Evolutionary conservation across 2,113 vertebrate species (phyloP), one percentile per base, ranked within the genome.

Genomic region (Anguilla rostrata): DNA sequence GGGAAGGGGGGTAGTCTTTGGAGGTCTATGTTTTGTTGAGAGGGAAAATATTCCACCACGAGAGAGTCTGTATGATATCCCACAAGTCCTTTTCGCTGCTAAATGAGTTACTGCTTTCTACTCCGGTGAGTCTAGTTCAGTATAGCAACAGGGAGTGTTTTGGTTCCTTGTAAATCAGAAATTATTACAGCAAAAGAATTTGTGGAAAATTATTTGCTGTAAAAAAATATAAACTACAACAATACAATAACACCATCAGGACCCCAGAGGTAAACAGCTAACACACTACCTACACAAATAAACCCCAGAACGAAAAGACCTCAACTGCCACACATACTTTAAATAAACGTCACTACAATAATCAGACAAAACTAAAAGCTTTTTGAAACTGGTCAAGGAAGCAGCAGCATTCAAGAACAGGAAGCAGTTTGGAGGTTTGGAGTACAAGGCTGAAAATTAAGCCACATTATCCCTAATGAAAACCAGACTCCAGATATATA

Each of bases 401-500:
- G 49, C 18, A 66, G 60, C 60, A 66, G 22, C 18, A 26, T 66
- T 8, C 22, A 3, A 66, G 60, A 66, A 66, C 60, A 66, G 22
- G 60, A 66, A 22, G 18, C 60, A 66, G 60, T 49, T 78, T 43
- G 43, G 40, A 78, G 41, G 63, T 43, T 41, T n/a, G 1, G 83
- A 26, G n/a, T 2, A 49, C 15, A 12, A 43, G 41, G 15, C 83
- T 78, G 11, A 22, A 66, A 66, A 66, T 22, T 26, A 66, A 66
- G 60, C 26, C 60, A 22, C 20, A 66, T 66, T 66, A 66, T 66
- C 60, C 60, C 9, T 85, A 56, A 85, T 20, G 41, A 40, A 53
- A 79, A 79, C 84, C 75, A 85, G n/a, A 79, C 34, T 53, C 26
- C 71, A 85, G 75, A 85, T 85, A 41, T 79, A 29, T 26, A 34